These are phyloP conservation scores for Chloroceryle inda DNA, from an alignment of 2,797 vertebrate species.

Conservation along the genomic window DNA sequence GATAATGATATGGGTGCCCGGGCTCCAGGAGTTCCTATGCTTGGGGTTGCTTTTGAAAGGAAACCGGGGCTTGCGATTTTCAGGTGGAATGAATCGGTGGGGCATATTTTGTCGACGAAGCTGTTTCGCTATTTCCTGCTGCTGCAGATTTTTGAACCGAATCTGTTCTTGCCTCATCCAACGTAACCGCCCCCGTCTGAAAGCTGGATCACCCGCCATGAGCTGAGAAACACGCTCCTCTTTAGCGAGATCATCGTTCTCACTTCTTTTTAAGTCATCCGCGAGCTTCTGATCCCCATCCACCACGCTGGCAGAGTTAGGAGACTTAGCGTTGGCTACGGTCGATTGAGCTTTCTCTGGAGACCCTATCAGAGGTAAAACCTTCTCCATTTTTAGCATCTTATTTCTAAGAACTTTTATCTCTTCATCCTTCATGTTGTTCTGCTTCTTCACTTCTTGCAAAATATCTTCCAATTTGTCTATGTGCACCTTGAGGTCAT, in stretches of 20 bases:
- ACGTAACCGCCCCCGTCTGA: slow-evolving; percentile 87
- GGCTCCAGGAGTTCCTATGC: slow-evolving; percentile 97
- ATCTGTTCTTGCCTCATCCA: slow-evolving; percentile 97
- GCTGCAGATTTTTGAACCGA: slow-evolving; percentile 94
- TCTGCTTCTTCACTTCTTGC: slow-evolving; percentile 98
- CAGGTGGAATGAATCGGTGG: slow-evolving; percentile 96
- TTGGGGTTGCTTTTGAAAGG: slow-evolving; percentile 98
- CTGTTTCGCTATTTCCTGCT: slow-evolving; percentile 96
- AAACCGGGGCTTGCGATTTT: slow-evolving; percentile 97
- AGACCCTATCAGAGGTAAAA: slow-evolving; percentile 91
- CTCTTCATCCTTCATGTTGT: slow-evolving; percentile 98
- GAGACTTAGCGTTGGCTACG: slow-evolving; percentile 9
- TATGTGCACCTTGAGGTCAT: slow-evolving; percentile 96
- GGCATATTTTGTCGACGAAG: slow-evolving; percentile 92
- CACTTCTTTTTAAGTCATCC: slow-evolving; percentile 54
- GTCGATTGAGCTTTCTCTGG: slow-evolving; percentile 75
- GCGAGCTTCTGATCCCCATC: slow-evolving; percentile 18
- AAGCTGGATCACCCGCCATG: slow-evolving; percentile 85
- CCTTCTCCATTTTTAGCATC: slow-evolving; percentile 99
- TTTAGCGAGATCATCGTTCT: slow-evolving; percentile 66
- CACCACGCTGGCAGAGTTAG: neutral
- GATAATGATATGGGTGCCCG: slow-evolving; percentile 97
- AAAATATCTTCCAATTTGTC: slow-evolving; percentile 98
- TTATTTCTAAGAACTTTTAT: slow-evolving; percentile 94
- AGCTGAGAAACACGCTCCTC: slow-evolving; percentile 84